Percentiles rank a stretch among this genome's conserved stretches.
Evolutionary conservation across 2,888 invertebrate genomes (phyloP).

Genomic region (Limnephilus lunatus): DNA sequence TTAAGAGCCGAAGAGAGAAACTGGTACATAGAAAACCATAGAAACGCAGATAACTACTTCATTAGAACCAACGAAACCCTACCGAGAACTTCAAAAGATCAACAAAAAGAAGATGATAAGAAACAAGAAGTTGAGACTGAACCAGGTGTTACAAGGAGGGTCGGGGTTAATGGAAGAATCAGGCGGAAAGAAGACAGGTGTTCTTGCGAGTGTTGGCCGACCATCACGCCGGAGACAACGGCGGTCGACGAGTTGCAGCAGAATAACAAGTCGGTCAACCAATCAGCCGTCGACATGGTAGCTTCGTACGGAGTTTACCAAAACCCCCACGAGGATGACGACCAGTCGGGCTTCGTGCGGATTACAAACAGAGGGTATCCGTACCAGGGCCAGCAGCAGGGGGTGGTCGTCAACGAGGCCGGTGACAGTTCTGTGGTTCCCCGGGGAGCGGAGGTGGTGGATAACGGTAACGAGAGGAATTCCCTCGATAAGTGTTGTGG

Average conservation of each 20-base stretch:
- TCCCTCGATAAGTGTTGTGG: constrained; percentile 73
- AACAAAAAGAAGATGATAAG: constrained; percentile 76
- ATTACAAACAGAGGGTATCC: constrained; percentile 73
- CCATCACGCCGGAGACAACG: constrained; percentile 62
- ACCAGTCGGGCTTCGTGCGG: constrained; percentile 75
- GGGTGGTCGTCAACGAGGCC: constrained; percentile 77
- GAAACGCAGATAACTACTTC: constrained; percentile 69
- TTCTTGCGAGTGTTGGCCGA: constrained; percentile 78
- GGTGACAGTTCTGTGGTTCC: constrained; percentile 75
- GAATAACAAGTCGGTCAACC: constrained; percentile 73
- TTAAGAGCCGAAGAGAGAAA: constrained; percentile 76
- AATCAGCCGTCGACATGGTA: constrained; percentile 77
- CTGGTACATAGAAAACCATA: constrained; percentile 78
- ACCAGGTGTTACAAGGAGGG: constrained; percentile 57
- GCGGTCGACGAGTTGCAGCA: constrained; percentile 70
- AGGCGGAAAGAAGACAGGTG: constrained; percentile 75
- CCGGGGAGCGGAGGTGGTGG: constrained; percentile 55
- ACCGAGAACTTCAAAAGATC: constrained; percentile 75
- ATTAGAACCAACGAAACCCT: constrained; percentile 70
- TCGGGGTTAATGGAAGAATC: constrained; percentile 67
- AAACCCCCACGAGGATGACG: constrained; percentile 73
- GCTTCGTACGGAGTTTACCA: constrained; percentile 78
- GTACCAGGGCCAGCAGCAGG: constrained; percentile 72
- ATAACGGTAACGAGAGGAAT: constrained; percentile 68
- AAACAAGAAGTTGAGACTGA: constrained; percentile 64